Evolutionary conservation across 30 jellyfish, hydroid and myxozoan species (phyloP), one percentile per base, ranked within the genome.

Genomic region (Rhopilema esculentum): DNA sequence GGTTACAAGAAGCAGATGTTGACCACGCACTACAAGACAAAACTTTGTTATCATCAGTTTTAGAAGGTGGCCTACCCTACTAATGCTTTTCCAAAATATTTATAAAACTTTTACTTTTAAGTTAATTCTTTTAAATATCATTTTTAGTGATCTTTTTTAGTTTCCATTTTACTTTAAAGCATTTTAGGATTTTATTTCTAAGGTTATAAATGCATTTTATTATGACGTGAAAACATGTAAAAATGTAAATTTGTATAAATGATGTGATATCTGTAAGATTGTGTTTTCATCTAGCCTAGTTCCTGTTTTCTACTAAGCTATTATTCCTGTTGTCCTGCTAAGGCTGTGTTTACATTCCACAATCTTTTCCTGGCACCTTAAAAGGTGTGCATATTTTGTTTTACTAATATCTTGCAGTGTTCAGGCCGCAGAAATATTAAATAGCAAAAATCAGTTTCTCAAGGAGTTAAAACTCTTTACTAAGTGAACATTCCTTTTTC

Each of bases 1-100:
- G 98, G 32, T 87, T 94, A 15, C 98, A 94, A 89, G 97, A 94
- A 78, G 75, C 96, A 21, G 97, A 94, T 72, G 97, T 94, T 4
- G 96, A 89, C 21, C 96, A 88, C 61, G 97, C 98, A 1, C 68
- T 94, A 70, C 96, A 94, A 80, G 98, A 94, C 90, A 84, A 69
- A 75, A 85, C 92, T 40, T 67, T 94, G 81, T 27, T 94, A 52
- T 94, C 98, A 16, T 85, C 96, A 4, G 89, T 94, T 57, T 61
- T 94, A 49, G 95, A 84, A 29, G 93, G 93, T 23, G 93, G 93
- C 27, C 74, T 84, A 9, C 87, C 93, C 6, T 71, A 61, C 24
- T 72, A 31, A 64, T 16, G 57, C 9, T 40, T 40, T 40, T 40
- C 57, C 12, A 40, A 12, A 40, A 40, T 2, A 2, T 2, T 2